These are phyloP conservation scores for Drosophila persimilis DNA, from an alignment of 1,140 invertebrate species.

Conservation along the genomic window DNA sequence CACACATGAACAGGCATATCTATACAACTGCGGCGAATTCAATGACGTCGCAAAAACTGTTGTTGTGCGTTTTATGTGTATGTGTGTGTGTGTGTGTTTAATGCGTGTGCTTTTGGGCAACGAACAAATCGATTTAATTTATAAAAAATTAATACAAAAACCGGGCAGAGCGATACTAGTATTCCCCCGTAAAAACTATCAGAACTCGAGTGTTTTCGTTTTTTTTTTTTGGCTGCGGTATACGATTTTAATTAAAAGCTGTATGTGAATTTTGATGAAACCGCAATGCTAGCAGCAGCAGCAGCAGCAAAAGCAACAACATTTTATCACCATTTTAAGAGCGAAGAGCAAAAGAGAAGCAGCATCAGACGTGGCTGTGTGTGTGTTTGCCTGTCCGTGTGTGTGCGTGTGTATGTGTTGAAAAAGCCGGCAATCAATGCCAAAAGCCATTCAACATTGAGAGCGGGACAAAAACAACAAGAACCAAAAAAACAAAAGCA, in stretches of 20 bases:
- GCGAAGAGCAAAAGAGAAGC: conserved; percentile 15
- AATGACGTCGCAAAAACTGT: conserved; percentile 75
- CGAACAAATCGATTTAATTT: conserved; percentile 71
- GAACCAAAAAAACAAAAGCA: conserved; percentile 48
- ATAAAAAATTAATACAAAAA: conserved; percentile 65
- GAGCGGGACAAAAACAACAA: conserved; percentile 40
- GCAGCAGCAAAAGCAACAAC: conserved; percentile 15
- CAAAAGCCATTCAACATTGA: conserved; percentile 51
- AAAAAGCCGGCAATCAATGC: conserved; percentile 75
- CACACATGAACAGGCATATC: conserved; percentile 28
- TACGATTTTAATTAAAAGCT: conserved; percentile 58
- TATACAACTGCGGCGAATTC: conserved; percentile 67
- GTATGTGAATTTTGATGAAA: conserved; percentile 65
- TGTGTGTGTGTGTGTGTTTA: conserved; percentile 37
- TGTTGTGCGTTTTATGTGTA: conserved; percentile 51
- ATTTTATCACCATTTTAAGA: conserved; percentile 68
- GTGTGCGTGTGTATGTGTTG: conserved; percentile 53
- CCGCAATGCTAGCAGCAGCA: conserved; percentile 35
- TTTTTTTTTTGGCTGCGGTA: conserved; percentile 20
- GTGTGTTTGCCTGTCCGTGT: conserved; percentile 26
- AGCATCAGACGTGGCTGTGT: conserved; percentile 10
- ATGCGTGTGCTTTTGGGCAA: conserved; percentile 45
- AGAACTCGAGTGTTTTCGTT: conserved; percentile 28
- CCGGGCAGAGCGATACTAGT: conserved; percentile 40
- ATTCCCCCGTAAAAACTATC: conserved; percentile 31